phyloP scores from a whole-genome alignment of 2,113 vertebrate species.

The Dipodomys spectabilis region DNA sequence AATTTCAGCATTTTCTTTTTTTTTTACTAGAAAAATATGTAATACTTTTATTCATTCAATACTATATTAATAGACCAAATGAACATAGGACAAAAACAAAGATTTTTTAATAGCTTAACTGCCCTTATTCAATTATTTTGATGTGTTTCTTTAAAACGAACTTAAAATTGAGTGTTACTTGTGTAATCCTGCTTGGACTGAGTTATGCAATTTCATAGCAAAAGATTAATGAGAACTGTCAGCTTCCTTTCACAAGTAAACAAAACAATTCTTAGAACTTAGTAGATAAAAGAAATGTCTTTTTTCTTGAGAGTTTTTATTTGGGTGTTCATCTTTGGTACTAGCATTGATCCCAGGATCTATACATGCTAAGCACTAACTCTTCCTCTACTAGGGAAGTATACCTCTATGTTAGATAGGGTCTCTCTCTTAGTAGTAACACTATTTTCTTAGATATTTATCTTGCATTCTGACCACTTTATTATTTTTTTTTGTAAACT shows the following conservation, averaged over 20 bases:
- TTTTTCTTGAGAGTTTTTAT: too few species aligned
- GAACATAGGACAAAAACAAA: not conserved
- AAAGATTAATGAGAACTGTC: not conserved
- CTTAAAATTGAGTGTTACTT: not conserved
- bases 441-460: not conserved
- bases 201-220: conserved; percentile 1
- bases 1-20: too few species aligned
- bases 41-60: not conserved
- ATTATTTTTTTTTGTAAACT: not conserved
- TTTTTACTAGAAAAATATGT: too few species aligned
- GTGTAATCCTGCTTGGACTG: not conserved
- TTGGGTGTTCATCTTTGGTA: too few species aligned
- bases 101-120: not conserved
- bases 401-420: not conserved
- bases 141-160: not conserved
- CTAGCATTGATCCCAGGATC: too few species aligned
- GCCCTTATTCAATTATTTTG: not conserved
- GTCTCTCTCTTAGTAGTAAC: not conserved
- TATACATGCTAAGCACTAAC: too few species aligned
- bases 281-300: too few species aligned
- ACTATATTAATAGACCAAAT: not conserved
- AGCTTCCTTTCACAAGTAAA: not conserved
- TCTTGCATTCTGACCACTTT: not conserved
- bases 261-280: not conserved
- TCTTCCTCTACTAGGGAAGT: not conserved